Evolutionary conservation across 2,113 vertebrate species (phyloP).

Genomic region (Corythornis cristatus): DNA sequence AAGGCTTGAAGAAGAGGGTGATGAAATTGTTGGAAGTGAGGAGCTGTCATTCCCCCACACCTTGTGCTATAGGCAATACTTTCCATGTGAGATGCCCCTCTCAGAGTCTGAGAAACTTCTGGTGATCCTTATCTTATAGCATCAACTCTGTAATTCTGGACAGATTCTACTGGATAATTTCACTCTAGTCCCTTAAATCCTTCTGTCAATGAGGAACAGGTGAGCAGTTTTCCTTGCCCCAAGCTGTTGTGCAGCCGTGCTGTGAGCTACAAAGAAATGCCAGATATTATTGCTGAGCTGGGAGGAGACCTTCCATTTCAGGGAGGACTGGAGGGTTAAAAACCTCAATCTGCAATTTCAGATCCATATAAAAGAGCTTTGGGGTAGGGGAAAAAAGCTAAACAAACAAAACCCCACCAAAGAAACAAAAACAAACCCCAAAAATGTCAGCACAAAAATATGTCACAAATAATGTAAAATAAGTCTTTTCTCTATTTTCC

Average conservation of each 20-base stretch:
- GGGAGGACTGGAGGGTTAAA: not conserved
- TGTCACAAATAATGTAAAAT: not conserved
- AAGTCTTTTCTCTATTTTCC: not conserved
- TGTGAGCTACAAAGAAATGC: constrained; percentile 9
- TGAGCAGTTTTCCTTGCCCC: not conserved
- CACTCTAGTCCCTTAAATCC: not conserved
- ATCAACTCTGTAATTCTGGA: not conserved
- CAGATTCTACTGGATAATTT: not conserved
- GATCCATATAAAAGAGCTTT: not conserved
- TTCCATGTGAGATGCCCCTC: not conserved
- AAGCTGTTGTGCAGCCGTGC: not conserved
- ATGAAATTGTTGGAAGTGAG: not conserved
- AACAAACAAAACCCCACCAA: not conserved
- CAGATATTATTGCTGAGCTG: not conserved
- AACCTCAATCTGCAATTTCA: not conserved
- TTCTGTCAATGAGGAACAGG: not conserved
- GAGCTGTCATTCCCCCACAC: not conserved
- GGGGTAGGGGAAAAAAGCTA: not conserved
- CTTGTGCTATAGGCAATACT: not conserved
- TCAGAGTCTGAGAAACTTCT: not conserved
- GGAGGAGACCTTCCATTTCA: not conserved
- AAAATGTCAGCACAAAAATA: not conserved
- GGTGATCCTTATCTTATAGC: not conserved
- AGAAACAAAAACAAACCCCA: too few species aligned
- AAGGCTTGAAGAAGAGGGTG: not conserved